Conservation (phyloP, 2,113 vertebrate species). For the Galbula dea region DNA sequence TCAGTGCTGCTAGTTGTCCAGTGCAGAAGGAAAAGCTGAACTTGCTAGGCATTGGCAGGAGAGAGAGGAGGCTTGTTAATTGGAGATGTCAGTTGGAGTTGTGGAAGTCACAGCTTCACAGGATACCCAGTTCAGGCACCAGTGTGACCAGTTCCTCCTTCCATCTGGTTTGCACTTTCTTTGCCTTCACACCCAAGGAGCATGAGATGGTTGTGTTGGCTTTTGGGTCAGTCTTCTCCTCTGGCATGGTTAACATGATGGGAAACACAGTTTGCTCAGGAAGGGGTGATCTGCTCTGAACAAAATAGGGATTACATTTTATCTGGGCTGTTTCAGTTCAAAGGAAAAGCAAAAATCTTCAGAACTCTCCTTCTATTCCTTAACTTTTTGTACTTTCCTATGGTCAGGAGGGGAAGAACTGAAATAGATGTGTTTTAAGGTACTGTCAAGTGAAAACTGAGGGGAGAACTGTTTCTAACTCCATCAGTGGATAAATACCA, state of each 20-base stretch:
- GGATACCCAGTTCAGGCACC: background rate
- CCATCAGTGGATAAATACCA: background rate
- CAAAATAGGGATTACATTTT: background rate
- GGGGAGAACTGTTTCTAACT: background rate
- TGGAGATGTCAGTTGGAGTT: background rate
- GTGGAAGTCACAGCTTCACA: background rate
- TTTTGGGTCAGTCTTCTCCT: background rate
- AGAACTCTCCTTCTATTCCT: background rate
- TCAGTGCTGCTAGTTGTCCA: background rate
- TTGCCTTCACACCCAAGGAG: background rate
- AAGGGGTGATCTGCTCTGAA: background rate
- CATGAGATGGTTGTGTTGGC: background rate
- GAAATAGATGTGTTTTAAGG: background rate
- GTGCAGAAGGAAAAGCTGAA: background rate
- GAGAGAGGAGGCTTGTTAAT: too few relatives aligned
- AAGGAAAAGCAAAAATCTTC: background rate
- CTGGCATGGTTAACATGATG: background rate
- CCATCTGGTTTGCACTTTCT: background rate
- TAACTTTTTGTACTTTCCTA: background rate
- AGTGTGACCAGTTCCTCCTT: background rate
- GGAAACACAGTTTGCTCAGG: background rate
- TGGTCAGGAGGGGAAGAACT: background rate
- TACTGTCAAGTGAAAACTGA: background rate
- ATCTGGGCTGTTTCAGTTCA: background rate
- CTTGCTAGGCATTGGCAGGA: too few relatives aligned